These are phyloP conservation scores for Siphlonurus alternatus DNA, from an alignment of 2,888 invertebrate species.

Conservation along the genomic window DNA sequence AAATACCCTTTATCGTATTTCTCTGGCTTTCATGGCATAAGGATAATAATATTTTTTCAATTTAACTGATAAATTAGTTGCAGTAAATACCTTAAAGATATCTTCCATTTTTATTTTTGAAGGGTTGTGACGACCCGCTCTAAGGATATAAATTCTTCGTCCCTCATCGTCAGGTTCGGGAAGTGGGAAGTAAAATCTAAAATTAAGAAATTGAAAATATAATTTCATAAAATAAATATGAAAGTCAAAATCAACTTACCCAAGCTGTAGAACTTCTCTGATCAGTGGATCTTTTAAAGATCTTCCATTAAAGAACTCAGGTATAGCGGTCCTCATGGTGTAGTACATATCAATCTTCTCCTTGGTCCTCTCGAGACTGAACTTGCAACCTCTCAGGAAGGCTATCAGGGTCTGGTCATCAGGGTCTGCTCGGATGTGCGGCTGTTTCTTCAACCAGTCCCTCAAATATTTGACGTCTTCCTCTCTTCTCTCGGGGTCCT, in stretches of 20 bases:
- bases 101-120: background rate
- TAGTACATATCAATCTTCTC: slow-evolving; percentile 46
- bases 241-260: too few species aligned
- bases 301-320: slow-evolving; percentile 41
- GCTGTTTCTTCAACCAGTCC: slow-evolving; percentile 38
- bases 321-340: slow-evolving; percentile 36
- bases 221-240: too few species aligned
- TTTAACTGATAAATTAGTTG: too few species aligned
- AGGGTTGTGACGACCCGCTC: background rate
- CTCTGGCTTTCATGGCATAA: too few species aligned
- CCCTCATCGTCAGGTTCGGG: background rate
- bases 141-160: background rate
- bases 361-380: slow-evolving; percentile 44
- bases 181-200: too few species aligned
- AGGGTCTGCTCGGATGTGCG: slow-evolving; percentile 36
- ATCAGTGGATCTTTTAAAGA: slow-evolving; percentile 36
- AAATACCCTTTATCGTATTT: too few species aligned
- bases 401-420: slow-evolving; percentile 32
- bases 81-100: background rate
- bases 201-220: too few species aligned
- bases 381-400: slow-evolving; percentile 43
- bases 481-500: slow-evolving; percentile 30
- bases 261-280: slow-evolving; percentile 30
- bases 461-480: slow-evolving; percentile 33
- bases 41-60: too few species aligned